Evolutionary conservation across 2,113 vertebrate genomes (phyloP), one percentile per base, ranked within the genome.

Genomic region (Perca flavescens): DNA sequence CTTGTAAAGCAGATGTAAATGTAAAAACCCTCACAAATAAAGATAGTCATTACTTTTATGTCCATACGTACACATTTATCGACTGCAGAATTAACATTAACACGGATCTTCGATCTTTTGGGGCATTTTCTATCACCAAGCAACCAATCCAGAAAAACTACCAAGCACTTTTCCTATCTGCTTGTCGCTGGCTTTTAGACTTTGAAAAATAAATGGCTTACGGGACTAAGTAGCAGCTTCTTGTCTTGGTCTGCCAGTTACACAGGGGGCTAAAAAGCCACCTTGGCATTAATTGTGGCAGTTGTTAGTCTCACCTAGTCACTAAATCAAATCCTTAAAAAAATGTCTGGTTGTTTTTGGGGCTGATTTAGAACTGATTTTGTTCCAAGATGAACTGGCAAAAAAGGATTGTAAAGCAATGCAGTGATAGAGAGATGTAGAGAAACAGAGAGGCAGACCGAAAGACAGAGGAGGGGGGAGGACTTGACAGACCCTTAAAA

Each of bases 201-300:
- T 64, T 21, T 17, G 57, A 80, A 75, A 82, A 50, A 84, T 36
- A 63, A 68, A 77, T 43, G 40, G 58, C 60, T 71, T 28, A 28
- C 61, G 66, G 50, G 87, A 80, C 65, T 40, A 62, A 72, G 57
- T 49, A 61, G 73, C 53, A 69, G 22, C 62, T 77, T 68, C 56
- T 74, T 77, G 85, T 88, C 78, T 82, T 89, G 9, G 40, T 75
- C 74, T 78, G 79, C 77, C 83, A 78, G 74, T 89, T 88, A 88
- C 79, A 43, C 40, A 43, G 2, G 9, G 9, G 40, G 40, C 2
- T 61, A 86, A 93, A 89, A 63, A 83, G 69, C 50, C 16, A 63
- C 11, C 6, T 68, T 25, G 47, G 65, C 54, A 83, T 81, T 86
- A 86, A 93, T 84, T 86, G 84, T 77, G 71, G 74, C 74, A 73